Evolutionary conservation across 1,140 invertebrate genomes (phyloP), one percentile per base, ranked within the genome.

Genomic region (Halyomorpha halys): DNA sequence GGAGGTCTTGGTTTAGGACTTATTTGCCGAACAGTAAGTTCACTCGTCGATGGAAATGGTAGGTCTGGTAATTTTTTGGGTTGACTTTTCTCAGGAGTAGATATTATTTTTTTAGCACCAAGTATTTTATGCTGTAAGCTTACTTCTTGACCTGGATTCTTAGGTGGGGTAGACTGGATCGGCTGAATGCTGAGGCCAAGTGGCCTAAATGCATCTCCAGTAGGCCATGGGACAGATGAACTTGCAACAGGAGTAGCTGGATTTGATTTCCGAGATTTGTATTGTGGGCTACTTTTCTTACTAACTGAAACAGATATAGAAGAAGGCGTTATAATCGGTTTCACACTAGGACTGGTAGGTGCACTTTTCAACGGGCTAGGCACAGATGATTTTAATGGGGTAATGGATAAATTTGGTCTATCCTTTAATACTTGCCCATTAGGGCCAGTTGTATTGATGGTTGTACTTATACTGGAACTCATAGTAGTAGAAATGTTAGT

Each of bases 51-150:
- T 23, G 19, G 53, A 27, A 56, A 56, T 23, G 53, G 53, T 25
- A 56, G 23, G 15, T 56, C 53, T 19, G 47, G 16, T n/a, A 21
- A 21, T 25, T 56, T 56, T 56, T 56, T 56, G 9, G 23, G 19
- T 16, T 21, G 23, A 23, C 8, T 56, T 25, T 56, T 56, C 4
- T 56, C 53, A 27, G 16, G n/a, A 19, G 23, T 27, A 39, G 18
- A 11, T 23, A 30, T 19, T 11, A 66, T 66, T 47, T 62, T 66
- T 23, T 62, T 66, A 11, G 65, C 65, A 49, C 59, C 23, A 6
- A 56, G 54, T n/a, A 66, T 30, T 61, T 63, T 66, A 34, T 65
- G 64, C 18, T 65, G 64, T 1, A 65, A 23, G n/a, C 59, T 61
- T 15, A 49, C n/a, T 53, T 63, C 56, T 19, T 47, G 64, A 16